Conservation (phyloP, 2,888 invertebrate genomes). For the Leucophenga maculata region DNA sequence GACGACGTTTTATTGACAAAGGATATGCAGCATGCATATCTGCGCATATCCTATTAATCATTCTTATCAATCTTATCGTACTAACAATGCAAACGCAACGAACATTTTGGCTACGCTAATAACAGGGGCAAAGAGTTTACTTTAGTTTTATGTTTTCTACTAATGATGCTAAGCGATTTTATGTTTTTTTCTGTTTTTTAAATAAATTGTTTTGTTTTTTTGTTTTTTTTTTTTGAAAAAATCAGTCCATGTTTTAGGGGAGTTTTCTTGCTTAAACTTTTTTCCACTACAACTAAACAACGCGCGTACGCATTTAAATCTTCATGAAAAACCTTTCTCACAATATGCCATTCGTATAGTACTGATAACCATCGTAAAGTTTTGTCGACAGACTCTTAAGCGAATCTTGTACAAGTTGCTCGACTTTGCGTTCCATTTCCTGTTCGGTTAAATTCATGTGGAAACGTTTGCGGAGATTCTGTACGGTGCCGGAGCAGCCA, state of each 20-base stretch:
- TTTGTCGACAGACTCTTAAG: constrained; percentile 97
- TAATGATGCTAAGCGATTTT: background rate
- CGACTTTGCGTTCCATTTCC: constrained; percentile 92
- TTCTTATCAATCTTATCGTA: constrained; percentile 1
- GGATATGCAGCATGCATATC: background rate
- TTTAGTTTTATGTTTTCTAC: background rate
- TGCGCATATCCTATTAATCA: background rate
- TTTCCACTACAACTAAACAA: background rate
- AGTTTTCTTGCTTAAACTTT: background rate
- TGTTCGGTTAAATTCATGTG: constrained; percentile 95
- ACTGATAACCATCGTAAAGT: constrained; percentile 99
- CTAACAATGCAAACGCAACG: constrained; percentile 15
- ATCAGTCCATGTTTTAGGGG: constrained; percentile 22
- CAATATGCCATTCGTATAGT: constrained; percentile 96
- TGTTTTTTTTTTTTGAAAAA: constrained; percentile 10
- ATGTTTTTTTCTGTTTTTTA: background rate
- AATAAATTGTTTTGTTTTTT: background rate
- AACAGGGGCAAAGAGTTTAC: background rate
- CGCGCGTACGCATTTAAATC: constrained; percentile 61
- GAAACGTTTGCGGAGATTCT: constrained; percentile 93
- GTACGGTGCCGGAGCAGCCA: constrained; percentile 87
- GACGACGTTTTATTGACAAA: background rate
- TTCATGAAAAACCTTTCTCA: constrained; percentile 73
- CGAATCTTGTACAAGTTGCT: constrained; percentile 94
- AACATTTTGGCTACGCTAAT: background rate